phyloP scores from a whole-genome alignment of 2,113 vertebrate genomes.

The Oncorhynchus masou region DNA sequence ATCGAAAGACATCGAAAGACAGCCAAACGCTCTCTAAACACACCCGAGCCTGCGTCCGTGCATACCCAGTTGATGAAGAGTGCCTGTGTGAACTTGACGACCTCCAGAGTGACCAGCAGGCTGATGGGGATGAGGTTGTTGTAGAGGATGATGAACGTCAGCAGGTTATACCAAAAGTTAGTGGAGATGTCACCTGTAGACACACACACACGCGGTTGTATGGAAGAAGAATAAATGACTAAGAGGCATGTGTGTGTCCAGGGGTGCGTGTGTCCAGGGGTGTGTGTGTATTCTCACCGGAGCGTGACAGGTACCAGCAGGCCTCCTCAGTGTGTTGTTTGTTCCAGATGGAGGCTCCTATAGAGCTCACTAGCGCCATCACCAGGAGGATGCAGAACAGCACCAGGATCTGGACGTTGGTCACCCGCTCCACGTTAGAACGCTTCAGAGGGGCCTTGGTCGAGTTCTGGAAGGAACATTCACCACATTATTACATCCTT shows the following conservation, averaged over 20 bases:
- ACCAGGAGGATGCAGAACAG: constrained; percentile 94
- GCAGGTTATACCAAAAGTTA: constrained; percentile 94
- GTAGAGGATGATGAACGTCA: constrained; percentile 99
- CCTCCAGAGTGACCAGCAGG: constrained; percentile 95
- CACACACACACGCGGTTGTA: not conserved
- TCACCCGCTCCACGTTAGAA: constrained; percentile 96
- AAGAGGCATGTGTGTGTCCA: not conserved
- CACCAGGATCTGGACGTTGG: constrained; percentile 95
- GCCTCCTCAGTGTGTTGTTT: constrained; percentile 81
- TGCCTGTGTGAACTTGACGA: constrained; percentile 97
- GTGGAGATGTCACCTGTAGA: constrained; percentile 82
- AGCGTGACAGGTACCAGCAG: constrained; percentile 91
- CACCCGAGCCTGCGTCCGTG: constrained; percentile 25
- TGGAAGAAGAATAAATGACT: too few relatives aligned
- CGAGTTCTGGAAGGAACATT: constrained; percentile 82
- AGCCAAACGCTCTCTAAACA: constrained; percentile 26
- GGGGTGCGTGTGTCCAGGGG: not conserved
- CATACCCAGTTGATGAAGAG: constrained; percentile 98
- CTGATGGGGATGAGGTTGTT: constrained; percentile 99
- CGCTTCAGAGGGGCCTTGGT: constrained; percentile 97
- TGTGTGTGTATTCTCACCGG: constrained; percentile 72
- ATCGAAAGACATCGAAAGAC: not conserved
- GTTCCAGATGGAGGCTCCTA: constrained; percentile 95
- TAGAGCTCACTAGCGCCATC: constrained; percentile 96
- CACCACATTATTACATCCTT: not conserved